Conservation (phyloP, 2,888 invertebrate genomes). For the Cylindroiulus punctatus region DNA sequence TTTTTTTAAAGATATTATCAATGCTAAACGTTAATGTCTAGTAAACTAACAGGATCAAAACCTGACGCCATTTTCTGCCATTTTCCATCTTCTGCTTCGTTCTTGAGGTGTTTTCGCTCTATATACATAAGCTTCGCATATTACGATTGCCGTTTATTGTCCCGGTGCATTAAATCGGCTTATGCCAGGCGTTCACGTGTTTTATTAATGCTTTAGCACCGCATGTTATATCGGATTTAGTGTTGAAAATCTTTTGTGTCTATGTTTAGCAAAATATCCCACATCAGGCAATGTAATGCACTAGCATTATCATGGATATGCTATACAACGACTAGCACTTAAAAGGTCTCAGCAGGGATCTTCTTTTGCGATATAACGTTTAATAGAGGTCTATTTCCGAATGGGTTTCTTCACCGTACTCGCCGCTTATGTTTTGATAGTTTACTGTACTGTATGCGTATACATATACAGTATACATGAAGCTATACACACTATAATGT, state of each 20-base stretch:
- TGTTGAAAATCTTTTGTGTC: conserved; percentile 38
- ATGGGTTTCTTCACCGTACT: conserved; percentile 23
- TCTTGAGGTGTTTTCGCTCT: not conserved
- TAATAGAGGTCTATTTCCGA: conserved; percentile 34
- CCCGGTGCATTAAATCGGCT: not conserved
- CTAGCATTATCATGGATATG: conserved; percentile 27
- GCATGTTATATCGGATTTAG: conserved; percentile 22
- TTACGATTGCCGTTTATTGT: not conserved
- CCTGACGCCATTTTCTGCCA: not conserved
- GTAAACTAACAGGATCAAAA: not conserved
- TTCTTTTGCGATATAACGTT: conserved; percentile 37
- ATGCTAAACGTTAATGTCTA: no score
- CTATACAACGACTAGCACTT: conserved; percentile 38
- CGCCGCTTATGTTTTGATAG: not conserved
- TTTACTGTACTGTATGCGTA: not conserved
- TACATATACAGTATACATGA: not conserved
- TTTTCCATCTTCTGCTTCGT: not conserved
- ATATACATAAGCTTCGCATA: no score
- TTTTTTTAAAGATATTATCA: no score
- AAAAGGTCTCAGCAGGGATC: conserved; percentile 42
- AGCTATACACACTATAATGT: not conserved
- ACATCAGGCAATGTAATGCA: conserved; percentile 42
- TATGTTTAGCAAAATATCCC: conserved; percentile 19
- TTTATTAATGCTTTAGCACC: conserved; percentile 16
- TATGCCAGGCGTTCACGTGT: not conserved